Evolutionary conservation across 2,888 invertebrate genomes (phyloP), one percentile per base, ranked within the genome.

Genomic region (Tetheella fluctuosa): DNA sequence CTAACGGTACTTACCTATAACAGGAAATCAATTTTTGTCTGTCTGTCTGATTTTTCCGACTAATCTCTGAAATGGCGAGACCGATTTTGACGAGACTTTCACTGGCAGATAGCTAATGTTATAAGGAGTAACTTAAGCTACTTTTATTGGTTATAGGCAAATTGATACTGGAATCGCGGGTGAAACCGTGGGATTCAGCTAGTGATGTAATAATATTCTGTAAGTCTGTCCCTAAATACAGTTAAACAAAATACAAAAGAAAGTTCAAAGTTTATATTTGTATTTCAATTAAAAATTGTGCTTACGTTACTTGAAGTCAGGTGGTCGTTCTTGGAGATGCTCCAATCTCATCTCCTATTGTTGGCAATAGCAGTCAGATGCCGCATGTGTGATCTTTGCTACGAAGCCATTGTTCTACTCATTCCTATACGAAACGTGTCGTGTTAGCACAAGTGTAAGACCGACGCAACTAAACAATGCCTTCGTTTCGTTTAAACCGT

Each of bases 311-410:
- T 57, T 63, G 65, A 59, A 66, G 64, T 65, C 82, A 81, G 80
- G 76, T 82, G 80, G 72, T 77, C 70, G 59, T 70, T 70, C 70
- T 74, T 84, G 81, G 84, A 85, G 63, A 67, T 61, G 61, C 77
- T 88, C 85, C 85, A 89, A 89, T 84, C 83, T 83, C 80, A 85
- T 87, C 79, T 76, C 82, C 71, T 73, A 76, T 77, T 77, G 81
- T 82, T 85, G 83, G 86, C 86, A 84, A 77, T 79, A 77, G 73
- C 76, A 80, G 75, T 76, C 79, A 74, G 70, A 77, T 80, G 86
- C 73, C 84, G 74, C 90, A 90, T 89, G 83, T 90, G 90, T 84
- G 85, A 87, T 85, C 81, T 84, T 83, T 75, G 74, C 73, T 84
- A 71, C 70, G 80, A 67, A 71, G 79, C 81, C 86, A 86, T 87